Percentiles rank a stretch among this genome's conserved stretches.
phyloP scores from a whole-genome alignment of 2,797 vertebrate species.

The Saguinus oedipus region DNA sequence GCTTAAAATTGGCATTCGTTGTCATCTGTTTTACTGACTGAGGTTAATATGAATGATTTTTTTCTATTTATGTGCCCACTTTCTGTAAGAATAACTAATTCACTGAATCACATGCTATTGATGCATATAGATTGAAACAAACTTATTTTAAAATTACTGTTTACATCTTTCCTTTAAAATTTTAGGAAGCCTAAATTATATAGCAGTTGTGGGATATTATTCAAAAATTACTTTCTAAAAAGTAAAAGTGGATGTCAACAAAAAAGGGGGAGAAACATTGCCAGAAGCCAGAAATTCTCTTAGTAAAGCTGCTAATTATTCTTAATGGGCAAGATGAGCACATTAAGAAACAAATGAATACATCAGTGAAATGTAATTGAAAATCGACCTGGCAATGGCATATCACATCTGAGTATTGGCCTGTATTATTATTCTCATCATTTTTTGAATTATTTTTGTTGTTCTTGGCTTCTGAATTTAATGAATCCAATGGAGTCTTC shows the following conservation, averaged over 20 bases:
- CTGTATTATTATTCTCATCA: slow-evolving; percentile 84
- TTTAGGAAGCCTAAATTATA: slow-evolving; percentile 85
- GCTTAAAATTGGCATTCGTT: slow-evolving; percentile 64
- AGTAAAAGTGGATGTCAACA: slow-evolving; percentile 85
- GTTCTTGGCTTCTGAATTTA: slow-evolving; percentile 80
- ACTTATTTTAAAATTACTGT: slow-evolving; percentile 85
- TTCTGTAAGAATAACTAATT: slow-evolving; percentile 77
- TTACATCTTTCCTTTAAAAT: slow-evolving; percentile 84
- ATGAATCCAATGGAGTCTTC: slow-evolving; percentile 77
- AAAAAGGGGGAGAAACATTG: slow-evolving; percentile 76
- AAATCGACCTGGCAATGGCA: slow-evolving; percentile 86
- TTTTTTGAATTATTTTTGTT: slow-evolving; percentile 83
- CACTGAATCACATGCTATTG: slow-evolving; percentile 77
- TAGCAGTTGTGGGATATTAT: slow-evolving; percentile 84
- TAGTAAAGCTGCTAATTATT: slow-evolving; percentile 89
- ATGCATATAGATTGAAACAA: slow-evolving; percentile 83
- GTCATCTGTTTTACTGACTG: slow-evolving; percentile 71
- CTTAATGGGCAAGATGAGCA: slow-evolving; percentile 89
- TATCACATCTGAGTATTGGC: slow-evolving; percentile 85
- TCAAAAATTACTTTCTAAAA: slow-evolving; percentile 86
- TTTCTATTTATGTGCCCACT: slow-evolving; percentile 73
- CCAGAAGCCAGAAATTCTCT: slow-evolving; percentile 86
- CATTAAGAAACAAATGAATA: slow-evolving; percentile 90
- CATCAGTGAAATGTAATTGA: slow-evolving; percentile 88
- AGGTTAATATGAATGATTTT: slow-evolving; percentile 78